Evolutionary conservation across 2,113 vertebrate genomes (phyloP).

Genomic region (Lates calcarifer): DNA sequence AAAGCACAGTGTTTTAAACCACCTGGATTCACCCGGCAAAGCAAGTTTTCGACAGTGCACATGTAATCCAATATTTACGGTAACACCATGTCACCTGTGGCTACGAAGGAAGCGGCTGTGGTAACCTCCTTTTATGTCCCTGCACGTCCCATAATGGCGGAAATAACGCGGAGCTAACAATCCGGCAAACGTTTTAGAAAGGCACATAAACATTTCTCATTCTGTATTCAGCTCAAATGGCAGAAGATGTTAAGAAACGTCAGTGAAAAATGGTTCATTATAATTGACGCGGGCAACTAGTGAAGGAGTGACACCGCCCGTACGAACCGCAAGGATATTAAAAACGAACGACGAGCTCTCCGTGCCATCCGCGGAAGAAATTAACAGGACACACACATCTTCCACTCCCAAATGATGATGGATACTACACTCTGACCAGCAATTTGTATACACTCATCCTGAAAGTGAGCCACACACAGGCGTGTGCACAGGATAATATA

Average conservation of each 20-base stretch:
- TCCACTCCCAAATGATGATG: rapidly evolving
- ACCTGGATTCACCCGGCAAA: too few species aligned
- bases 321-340: rapidly evolving
- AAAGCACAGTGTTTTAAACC: too few species aligned
- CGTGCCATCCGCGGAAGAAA: not conserved
- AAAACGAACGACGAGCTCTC: constrained; percentile 8
- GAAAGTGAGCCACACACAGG: not conserved
- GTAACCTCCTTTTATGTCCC: not conserved
- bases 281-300: not conserved
- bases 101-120: not conserved
- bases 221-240: rapidly evolving
- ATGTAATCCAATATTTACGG: constrained; percentile 42
- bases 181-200: not conserved
- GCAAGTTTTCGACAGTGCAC: not conserved
- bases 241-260: rapidly evolving
- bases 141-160: not conserved
- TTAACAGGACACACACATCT: rapidly evolving
- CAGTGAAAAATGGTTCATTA: not conserved
- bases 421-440: not conserved
- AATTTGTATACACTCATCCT: not conserved
- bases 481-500: too few species aligned
- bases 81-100: constrained; percentile 21
- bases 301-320: not conserved
- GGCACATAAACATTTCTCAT: rapidly evolving
- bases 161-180: not conserved